Evolutionary conservation across 1,140 invertebrate genomes (phyloP), one percentile per base, ranked within the genome.

Genomic region (Drosophila nannoptera): DNA sequence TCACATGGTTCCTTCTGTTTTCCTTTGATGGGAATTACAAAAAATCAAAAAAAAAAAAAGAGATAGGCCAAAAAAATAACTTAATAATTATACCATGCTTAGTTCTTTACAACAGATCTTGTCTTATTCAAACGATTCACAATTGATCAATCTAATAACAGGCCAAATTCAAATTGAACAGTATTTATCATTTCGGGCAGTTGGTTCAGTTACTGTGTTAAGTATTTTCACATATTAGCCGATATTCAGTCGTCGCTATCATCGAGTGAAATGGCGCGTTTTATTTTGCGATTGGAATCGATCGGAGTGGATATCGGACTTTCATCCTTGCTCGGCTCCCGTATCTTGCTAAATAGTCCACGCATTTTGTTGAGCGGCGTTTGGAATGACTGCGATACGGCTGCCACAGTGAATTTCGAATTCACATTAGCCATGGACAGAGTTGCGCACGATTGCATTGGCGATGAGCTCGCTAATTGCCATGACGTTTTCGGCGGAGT

Each of bases 281-380:
- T 56, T 7, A 36, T 29, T 8, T 14, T 22, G 3, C 12, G 22
- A 43, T 7, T 16, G 8, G 4, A 12, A 4, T 16, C 54, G 14
- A 45, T 29, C 63, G 54, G 42, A 8, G 42, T 33, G 4, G 45
- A 1, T 7, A 14, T 4, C 8, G 55, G 55, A 31, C 35, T 50
- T 7, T 12, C 6, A 0, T 69, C 58, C 22, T 38, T 8, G 2
- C 59, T 50, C 1, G 14, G 7, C 29, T 78, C 72, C 9, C 77
- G 72, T n/a, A 68, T 80, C 43, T 80, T 75, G 43, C 46, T 64
- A 7, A 80, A 75, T 0, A 80, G 50, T 4, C 76, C 77, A 29
- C 77, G 77, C 63, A 73, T 7, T 50, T 78, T 78, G 46, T 75
- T 68, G 7, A 68, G 38, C 14, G 77, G 77, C 40, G 76, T 68